Evolutionary conservation across 2,797 vertebrate genomes (phyloP), one percentile per base, ranked within the genome.

Genomic region (Pygocentrus nattereri): DNA sequence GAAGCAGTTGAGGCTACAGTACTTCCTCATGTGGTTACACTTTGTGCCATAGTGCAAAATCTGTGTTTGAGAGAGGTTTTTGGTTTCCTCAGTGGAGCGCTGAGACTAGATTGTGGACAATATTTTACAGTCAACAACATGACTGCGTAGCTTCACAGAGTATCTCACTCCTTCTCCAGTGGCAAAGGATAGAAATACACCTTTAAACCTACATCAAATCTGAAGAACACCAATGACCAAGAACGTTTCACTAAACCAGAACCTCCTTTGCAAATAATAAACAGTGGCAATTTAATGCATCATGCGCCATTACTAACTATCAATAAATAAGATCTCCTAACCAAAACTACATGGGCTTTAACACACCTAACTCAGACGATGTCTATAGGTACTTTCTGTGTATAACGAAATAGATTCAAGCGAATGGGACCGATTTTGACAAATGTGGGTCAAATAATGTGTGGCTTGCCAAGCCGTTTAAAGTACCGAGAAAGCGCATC

Each of bases 1-100:
- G 76, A 85, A 80, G 56, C 65, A 71, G 74, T 76, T 38, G 56
- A 80, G 19, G 74, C 76, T 52, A 50, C 58, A 84, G 72, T n/a
- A 62, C 68, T 85, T 85, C 65, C 65, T 58, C 23, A 21, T 83
- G 83, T 76, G 80, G 85, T 87, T 70, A 31, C 54, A 38, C 73
- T 50, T 56, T 31, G n/a, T 47, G 78, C 78, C 78, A 79, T 74
- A 81, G 44, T 16, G 69, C 27, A 64, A 59, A 76, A 76, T 81
- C 34, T 70, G 25, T 61, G 38, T 44, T 44, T 38, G 52, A 77
- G 31, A 18, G 62, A 41, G 49, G 16, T 54, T 8, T 25, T 76
- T 77, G 56, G 67, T 73, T 16, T 61, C 16, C 62, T 62, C 21
- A 38, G 34, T n/a, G 5, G 34, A 41, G 21, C 18, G 38, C n/a